Conservation (phyloP, 2,113 vertebrate species). For the Neogobius melanostomus region DNA sequence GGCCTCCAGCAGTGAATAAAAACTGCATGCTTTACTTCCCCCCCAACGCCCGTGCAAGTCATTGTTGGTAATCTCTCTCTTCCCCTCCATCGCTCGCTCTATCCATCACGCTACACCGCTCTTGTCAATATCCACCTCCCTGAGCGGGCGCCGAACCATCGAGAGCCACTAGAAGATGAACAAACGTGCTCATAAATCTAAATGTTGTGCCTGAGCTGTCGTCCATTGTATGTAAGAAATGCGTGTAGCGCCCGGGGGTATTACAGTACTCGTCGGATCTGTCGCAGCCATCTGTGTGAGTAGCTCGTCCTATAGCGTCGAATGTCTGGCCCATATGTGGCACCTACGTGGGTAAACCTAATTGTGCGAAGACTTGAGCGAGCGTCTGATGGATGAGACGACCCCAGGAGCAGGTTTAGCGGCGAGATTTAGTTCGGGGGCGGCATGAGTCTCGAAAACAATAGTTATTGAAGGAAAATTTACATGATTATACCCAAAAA, state of each 20-base stretch:
- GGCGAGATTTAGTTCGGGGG: not conserved
- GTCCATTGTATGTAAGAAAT: constrained; percentile 48
- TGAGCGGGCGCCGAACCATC: constrained; percentile 34
- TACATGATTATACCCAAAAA: not conserved
- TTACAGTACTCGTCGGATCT: constrained; percentile 29
- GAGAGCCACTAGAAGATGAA: constrained; percentile 25
- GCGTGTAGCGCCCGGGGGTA: constrained; percentile 17
- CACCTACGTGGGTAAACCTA: constrained; percentile 48
- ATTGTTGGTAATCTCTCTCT: constrained; percentile 33
- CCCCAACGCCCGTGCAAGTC: constrained; percentile 20
- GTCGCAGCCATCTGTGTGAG: constrained; percentile 43
- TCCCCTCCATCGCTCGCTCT: constrained; percentile 17
- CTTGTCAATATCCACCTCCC: constrained; percentile 51
- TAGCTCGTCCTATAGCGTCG: constrained; percentile 36
- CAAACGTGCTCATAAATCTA: constrained; percentile 58
- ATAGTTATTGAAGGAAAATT: constrained; percentile 11
- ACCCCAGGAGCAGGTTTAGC: constrained; percentile 14
- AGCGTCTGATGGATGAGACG: constrained; percentile 47
- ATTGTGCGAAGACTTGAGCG: constrained; percentile 39
- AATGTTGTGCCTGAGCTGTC: constrained; percentile 44
- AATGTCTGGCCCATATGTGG: constrained; percentile 52
- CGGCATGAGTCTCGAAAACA: not conserved
- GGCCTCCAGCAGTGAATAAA: constrained; percentile 57
- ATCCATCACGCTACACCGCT: constrained; percentile 54
- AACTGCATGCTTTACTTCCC: constrained; percentile 32